Conservation (phyloP, 2,888 invertebrate species). For the Sipha maydis region DNA sequence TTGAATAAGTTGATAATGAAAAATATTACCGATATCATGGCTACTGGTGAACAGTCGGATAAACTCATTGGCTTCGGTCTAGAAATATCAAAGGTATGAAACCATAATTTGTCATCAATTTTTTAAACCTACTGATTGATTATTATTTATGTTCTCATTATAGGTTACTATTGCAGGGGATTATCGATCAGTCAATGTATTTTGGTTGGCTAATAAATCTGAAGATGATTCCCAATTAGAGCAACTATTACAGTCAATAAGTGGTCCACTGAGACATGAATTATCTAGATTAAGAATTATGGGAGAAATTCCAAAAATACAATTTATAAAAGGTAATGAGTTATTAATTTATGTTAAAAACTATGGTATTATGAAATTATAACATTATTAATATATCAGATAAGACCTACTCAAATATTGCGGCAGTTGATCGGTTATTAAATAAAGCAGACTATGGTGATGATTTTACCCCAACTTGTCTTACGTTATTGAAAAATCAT, state of each 20-base stretch:
- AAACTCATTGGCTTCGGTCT: conserved; percentile 75
- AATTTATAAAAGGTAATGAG: conserved; percentile 75
- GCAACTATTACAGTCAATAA: conserved; percentile 70
- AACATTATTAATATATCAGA: conserved; percentile 68
- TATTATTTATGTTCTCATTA: conserved; percentile 60
- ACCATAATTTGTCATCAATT: background rate
- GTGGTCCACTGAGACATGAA: conserved; percentile 76
- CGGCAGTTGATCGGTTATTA: conserved; percentile 74
- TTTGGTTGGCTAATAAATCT: conserved; percentile 71
- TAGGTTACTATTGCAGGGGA: conserved; percentile 76
- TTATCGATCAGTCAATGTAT: conserved; percentile 76
- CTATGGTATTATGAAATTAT: background rate
- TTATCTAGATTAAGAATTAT: conserved; percentile 78
- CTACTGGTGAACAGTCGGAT: conserved; percentile 75
- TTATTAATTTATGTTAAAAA: background rate
- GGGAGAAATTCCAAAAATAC: conserved; percentile 79
- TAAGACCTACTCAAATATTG: conserved; percentile 70
- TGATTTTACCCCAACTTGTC: conserved; percentile 72
- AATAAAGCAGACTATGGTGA: conserved; percentile 76
- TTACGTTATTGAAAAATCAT: conserved; percentile 65
- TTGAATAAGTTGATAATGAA: conserved; percentile 85
- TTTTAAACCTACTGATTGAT: background rate
- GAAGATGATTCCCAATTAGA: conserved; percentile 64
- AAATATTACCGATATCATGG: conserved; percentile 81
- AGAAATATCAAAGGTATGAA: conserved; percentile 76